Percentiles rank a stretch among this genome's conserved stretches.
Evolutionary conservation across 2,888 invertebrate species (phyloP).

Genomic region (Dastarcus helophoroides): DNA sequence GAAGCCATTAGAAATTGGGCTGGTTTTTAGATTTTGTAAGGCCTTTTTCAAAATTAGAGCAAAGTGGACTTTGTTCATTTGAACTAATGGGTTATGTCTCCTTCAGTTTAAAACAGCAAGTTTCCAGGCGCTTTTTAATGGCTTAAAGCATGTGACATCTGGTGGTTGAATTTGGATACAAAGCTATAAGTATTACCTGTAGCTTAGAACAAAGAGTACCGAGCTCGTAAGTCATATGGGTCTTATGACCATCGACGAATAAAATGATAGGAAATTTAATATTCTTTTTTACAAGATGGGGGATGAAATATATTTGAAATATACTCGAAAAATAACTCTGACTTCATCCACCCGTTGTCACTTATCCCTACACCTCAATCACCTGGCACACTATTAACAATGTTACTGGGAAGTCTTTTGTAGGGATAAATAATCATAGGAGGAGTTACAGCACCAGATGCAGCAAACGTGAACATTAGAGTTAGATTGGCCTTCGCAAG

Average conservation of each 20-base stretch:
- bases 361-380: conserved; percentile 24
- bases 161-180: conserved; percentile 23
- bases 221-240: conserved; percentile 16
- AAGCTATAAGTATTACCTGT: conserved; percentile 20
- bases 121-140: conserved; percentile 19
- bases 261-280: conserved; percentile 14
- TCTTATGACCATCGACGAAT: conserved; percentile 18
- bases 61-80: conserved; percentile 18
- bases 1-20: conserved; percentile 15
- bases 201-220: conserved; percentile 19
- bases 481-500: conserved; percentile 28
- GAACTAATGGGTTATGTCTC: conserved; percentile 16
- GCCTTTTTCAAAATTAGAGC: conserved; percentile 17
- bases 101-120: conserved; percentile 17
- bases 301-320: conserved; percentile 15
- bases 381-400: conserved; percentile 23
- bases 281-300: conserved; percentile 10
- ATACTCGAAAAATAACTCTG: conserved; percentile 22
- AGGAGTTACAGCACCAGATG: conserved; percentile 25
- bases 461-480: conserved; percentile 32
- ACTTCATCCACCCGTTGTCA: conserved; percentile 21
- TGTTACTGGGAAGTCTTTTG: conserved; percentile 23
- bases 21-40: conserved; percentile 6
- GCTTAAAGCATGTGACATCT: conserved; percentile 20
- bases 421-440: conserved; percentile 31